Conservation (phyloP, 2,888 invertebrate genomes). For the Drosophila subsilvestris region DNA sequence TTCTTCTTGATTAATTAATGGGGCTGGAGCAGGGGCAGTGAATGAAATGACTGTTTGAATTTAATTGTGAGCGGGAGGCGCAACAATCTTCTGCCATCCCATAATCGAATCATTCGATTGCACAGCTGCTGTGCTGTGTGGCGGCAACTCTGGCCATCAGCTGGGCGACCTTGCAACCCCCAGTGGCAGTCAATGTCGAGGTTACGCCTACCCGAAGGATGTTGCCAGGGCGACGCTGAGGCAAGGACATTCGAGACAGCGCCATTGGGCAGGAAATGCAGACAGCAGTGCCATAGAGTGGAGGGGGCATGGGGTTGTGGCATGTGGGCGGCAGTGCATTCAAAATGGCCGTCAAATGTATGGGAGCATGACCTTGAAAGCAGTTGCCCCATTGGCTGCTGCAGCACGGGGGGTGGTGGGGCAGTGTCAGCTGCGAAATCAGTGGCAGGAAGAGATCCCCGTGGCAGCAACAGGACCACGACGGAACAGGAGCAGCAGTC, state of each 20-base stretch:
- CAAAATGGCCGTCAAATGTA: slow-evolving; percentile 75
- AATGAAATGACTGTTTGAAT: slow-evolving; percentile 44
- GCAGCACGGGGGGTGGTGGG: background rate
- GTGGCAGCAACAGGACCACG: slow-evolving; percentile 6
- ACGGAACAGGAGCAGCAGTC: background rate
- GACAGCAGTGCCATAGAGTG: slow-evolving; percentile 19
- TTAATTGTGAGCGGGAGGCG: slow-evolving; percentile 11
- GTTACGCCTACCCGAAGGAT: slow-evolving; percentile 79
- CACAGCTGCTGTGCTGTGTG: background rate
- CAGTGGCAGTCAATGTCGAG: slow-evolving; percentile 75
- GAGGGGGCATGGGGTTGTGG: slow-evolving; percentile 2
- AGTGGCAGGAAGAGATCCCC: background rate
- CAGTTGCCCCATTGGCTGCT: slow-evolving; percentile 66
- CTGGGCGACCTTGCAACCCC: slow-evolving; percentile 64
- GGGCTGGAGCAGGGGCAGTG: slow-evolving; percentile 15
- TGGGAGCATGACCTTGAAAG: slow-evolving; percentile 73
- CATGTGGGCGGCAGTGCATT: slow-evolving; percentile 58
- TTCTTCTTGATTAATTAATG: slow-evolving; percentile 55
- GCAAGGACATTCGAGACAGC: slow-evolving; percentile 60
- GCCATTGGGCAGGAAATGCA: slow-evolving; percentile 67
- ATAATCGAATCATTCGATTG: slow-evolving; percentile 8
- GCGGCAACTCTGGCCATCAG: slow-evolving; percentile 60
- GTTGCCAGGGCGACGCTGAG: slow-evolving; percentile 68
- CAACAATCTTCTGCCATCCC: background rate
- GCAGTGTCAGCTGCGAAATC: background rate